Percentiles rank a stretch among this genome's conserved stretches.
These are phyloP conservation scores for Dermatemys mawii DNA, from an alignment of 2,113 vertebrate species.

Conservation along the genomic window DNA sequence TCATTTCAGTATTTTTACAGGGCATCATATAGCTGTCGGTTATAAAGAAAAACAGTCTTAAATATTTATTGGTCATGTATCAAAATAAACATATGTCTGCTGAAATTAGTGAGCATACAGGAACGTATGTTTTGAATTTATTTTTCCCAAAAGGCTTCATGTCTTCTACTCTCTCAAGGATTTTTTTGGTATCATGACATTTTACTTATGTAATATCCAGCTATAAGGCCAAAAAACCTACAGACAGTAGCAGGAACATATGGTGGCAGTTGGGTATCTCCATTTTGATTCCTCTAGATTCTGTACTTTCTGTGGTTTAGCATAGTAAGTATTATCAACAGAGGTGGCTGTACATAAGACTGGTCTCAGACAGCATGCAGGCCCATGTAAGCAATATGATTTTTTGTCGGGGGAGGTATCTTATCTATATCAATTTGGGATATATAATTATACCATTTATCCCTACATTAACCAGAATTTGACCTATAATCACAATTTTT, in stretches of 20 bases:
- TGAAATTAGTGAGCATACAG: neutral
- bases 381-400: fast-evolving
- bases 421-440: neutral
- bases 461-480: neutral
- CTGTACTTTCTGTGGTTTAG: neutral
- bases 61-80: neutral
- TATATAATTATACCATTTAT: no score
- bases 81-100: neutral
- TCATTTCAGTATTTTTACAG: neutral
- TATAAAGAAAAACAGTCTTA: neutral
- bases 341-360: neutral
- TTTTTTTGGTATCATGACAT: neutral
- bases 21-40: neutral
- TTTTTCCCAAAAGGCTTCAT: neutral
- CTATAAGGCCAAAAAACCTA: neutral
- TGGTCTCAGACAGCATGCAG: no score
- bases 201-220: neutral
- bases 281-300: neutral
- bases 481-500: neutral
- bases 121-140: neutral
- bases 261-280: neutral
- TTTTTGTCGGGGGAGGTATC: neutral
- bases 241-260: neutral
- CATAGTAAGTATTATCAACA: neutral
- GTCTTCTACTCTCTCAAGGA: neutral